Conservation (phyloP, 2,888 invertebrate genomes). For the Drosophila testacea region DNA sequence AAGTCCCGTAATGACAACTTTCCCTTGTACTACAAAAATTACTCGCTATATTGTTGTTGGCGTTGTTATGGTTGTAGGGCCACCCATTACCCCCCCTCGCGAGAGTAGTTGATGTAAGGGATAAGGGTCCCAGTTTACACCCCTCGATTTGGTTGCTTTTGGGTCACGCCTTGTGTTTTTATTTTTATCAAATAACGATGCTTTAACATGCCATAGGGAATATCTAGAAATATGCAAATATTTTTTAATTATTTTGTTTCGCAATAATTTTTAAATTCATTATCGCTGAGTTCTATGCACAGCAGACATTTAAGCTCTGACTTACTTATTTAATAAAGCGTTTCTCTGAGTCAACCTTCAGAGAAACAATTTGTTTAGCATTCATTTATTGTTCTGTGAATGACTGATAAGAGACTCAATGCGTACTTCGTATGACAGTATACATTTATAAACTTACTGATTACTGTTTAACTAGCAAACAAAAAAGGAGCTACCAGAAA, state of each 20-base stretch:
- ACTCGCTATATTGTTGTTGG: constrained; percentile 24
- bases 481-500: constrained; percentile 2
- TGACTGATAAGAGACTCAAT: constrained; percentile 46
- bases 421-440: neutral
- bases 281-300: constrained; percentile 16
- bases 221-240: constrained; percentile 12
- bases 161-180: constrained; percentile 41
- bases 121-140: constrained; percentile 27
- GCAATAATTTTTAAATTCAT: constrained; percentile 13
- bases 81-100: constrained; percentile 6
- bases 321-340: neutral
- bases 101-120: constrained; percentile 37
- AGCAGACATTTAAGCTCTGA: neutral
- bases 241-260: constrained; percentile 20
- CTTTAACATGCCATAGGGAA: constrained; percentile 40
- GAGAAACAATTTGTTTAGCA: constrained; percentile 9
- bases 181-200: constrained; percentile 44
- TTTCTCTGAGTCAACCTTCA: constrained; percentile 31
- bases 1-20: constrained; percentile 44
- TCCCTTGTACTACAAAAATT: constrained; percentile 47
- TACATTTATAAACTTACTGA: neutral
- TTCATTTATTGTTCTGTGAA: constrained; percentile 32
- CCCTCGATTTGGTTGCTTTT: constrained; percentile 35
- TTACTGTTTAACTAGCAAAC: constrained; percentile 4
- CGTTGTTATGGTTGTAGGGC: constrained; percentile 33